These are phyloP conservation scores for Urocolius indicus DNA, from an alignment of 2,113 vertebrate species.

Conservation along the genomic window DNA sequence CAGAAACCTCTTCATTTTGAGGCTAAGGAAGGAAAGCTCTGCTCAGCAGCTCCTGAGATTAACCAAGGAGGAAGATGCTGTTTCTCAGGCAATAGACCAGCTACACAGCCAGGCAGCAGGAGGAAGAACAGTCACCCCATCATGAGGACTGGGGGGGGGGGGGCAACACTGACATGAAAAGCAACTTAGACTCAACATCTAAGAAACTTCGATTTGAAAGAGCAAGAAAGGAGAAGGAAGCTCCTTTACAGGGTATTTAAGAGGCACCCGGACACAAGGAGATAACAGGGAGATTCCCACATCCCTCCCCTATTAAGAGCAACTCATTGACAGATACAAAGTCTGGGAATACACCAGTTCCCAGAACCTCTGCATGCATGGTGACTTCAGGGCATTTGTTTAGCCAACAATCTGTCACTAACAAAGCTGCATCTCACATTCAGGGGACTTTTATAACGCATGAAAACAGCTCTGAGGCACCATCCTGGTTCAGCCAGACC, in stretches of 20 bases:
- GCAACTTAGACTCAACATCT: accelerated
- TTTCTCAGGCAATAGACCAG: neutral
- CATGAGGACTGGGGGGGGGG: accelerated
- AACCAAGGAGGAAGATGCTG: neutral
- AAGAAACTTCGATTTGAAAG: neutral
- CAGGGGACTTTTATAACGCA: neutral
- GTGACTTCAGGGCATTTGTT: neutral
- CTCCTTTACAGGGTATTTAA: neutral
- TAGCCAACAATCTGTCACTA: slow-evolving; percentile 40
- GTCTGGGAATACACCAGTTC: slow-evolving; percentile 34
- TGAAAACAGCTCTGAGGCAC: neutral
- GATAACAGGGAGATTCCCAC: neutral
- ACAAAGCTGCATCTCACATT: neutral
- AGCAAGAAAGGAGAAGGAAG: neutral
- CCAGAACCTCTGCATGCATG: neutral
- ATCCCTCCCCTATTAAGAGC: neutral
- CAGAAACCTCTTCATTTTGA: neutral
- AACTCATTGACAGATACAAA: neutral
- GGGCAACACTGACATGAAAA: accelerated
- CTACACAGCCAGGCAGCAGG: neutral
- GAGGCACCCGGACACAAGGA: neutral
- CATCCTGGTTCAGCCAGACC: neutral
- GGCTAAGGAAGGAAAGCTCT: neutral
- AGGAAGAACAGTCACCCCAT: neutral
- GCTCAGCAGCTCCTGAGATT: neutral